Evolutionary conservation across 2,797 vertebrate genomes (phyloP).

Genomic region (Todus mexicanus): DNA sequence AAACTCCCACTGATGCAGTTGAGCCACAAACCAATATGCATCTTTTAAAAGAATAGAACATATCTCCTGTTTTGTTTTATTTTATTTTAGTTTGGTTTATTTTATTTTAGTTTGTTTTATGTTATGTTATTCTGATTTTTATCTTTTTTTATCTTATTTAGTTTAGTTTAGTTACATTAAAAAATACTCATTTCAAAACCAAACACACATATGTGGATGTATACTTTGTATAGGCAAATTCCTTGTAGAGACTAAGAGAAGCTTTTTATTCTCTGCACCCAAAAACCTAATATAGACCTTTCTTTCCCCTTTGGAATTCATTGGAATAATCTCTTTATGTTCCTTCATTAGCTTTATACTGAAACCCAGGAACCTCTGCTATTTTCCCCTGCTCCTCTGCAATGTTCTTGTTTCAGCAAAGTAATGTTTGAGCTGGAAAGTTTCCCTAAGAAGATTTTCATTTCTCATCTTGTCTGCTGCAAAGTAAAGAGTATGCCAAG

Average conservation of each 20-base stretch:
- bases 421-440: slow-evolving; percentile 25
- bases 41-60: background rate
- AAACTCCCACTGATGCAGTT: background rate
- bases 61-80: background rate
- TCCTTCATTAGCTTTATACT: background rate
- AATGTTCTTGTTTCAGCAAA: slow-evolving; percentile 27
- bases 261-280: background rate
- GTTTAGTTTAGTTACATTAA: no score
- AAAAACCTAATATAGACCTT: background rate
- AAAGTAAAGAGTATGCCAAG: slow-evolving; percentile 67
- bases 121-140: no score
- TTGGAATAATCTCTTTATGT: background rate
- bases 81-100: no score
- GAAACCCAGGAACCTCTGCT: background rate
- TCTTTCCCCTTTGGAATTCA: background rate
- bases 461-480: slow-evolving; percentile 61
- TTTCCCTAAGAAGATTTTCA: slow-evolving; percentile 46
- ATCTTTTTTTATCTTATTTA: no score
- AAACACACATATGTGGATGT: background rate
- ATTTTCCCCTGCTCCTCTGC: background rate
- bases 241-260: background rate
- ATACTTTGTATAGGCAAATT: background rate
- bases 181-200: background rate
- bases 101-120: no score
- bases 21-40: background rate